Percentiles rank a stretch among this genome's conserved stretches.
Evolutionary conservation across 2,888 invertebrate species (phyloP).

Genomic region (Stegana nigrithorax): DNA sequence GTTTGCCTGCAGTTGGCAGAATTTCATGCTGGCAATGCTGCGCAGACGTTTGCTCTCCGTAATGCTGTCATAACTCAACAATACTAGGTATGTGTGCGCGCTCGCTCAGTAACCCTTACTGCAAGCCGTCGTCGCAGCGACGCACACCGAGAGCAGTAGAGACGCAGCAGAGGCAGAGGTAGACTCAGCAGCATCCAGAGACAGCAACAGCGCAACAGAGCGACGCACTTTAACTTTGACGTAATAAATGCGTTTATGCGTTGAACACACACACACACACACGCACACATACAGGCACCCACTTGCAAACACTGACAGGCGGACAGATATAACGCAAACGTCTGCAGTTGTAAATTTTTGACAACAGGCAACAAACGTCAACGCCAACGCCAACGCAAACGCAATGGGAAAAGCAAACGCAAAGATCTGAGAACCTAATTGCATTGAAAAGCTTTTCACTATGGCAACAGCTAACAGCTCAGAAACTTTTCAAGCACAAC

Average conservation of each 20-base stretch:
- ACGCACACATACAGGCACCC: constrained; percentile 8
- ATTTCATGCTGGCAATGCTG: background rate
- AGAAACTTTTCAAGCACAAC: constrained; percentile 9
- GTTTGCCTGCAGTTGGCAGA: background rate
- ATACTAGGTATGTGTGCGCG: too few relatives aligned
- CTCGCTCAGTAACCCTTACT: constrained; percentile 10
- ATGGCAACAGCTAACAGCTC: constrained; percentile 1
- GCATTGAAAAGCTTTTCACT: constrained; percentile 42
- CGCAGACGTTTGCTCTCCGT: too few relatives aligned
- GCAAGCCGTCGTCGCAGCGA: too few relatives aligned
- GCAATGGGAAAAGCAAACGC: too few relatives aligned
- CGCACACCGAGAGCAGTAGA: too few relatives aligned
- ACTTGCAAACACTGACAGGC: background rate
- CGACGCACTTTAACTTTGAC: constrained; percentile 30
- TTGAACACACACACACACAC: constrained; percentile 17
- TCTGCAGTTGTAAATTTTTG: background rate
- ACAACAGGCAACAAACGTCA: background rate
- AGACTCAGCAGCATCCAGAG: constrained; percentile 3
- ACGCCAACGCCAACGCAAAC: background rate
- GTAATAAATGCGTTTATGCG: constrained; percentile 26
- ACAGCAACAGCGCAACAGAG: constrained; percentile 10
- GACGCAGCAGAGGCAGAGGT: too few relatives aligned
- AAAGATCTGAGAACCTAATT: constrained; percentile 45
- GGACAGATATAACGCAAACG: background rate
- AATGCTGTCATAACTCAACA: too few relatives aligned